Base-by-base conservation (phyloP, 2,113 vertebrate species). In the Antennarius striatus region DNA sequence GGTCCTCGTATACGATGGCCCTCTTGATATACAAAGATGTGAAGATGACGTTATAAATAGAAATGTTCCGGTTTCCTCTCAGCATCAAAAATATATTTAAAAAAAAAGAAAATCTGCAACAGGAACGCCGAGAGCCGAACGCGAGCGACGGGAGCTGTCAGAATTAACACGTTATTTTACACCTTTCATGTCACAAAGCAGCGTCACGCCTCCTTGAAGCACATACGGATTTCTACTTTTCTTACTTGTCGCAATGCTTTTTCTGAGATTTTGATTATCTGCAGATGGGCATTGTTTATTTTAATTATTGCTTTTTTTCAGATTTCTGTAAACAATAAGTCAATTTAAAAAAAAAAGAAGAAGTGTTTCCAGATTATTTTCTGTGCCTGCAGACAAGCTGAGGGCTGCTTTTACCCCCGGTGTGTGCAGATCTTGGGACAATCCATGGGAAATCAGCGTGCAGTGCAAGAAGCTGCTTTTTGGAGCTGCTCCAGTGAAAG, bases 401-500 rank as follows among this genome's bases (percentile, higher is more conserved):
- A 66, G 57, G 59, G 22, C 22, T 22, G 22, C 51, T 56, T 64
- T 62, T 29, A 61, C 55, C 73, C 15, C 12, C n/a, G 10, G 13
- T 28, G 29, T 36, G 67, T 47, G 58, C 72, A 76, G 54, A 7
- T 58, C 54, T 45, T 49, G 46, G 45, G 81, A 81, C 85, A 73
- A 78, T 68, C 1, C 22, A 22, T 22, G 22, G 22, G 22, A 22
- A 22, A 22, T 22, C 22, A 40, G 65, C 67, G 64, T 82, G 3
- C 67, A 77, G 56, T 64, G 77, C 40, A 36, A 42, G 17, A 28
- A 8, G 56, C 69, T 70, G 67, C 68, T 69, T 66, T 74, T 73
- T 22, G 80, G 80, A 80, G 71, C 56, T 2, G 49, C 63, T 86
- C 80, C 83, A 88, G 74, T 79, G 59, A 62, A 65, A 79, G 76